Conservation (phyloP, 1,140 invertebrate genomes). For the Zaprionus inermis region DNA sequence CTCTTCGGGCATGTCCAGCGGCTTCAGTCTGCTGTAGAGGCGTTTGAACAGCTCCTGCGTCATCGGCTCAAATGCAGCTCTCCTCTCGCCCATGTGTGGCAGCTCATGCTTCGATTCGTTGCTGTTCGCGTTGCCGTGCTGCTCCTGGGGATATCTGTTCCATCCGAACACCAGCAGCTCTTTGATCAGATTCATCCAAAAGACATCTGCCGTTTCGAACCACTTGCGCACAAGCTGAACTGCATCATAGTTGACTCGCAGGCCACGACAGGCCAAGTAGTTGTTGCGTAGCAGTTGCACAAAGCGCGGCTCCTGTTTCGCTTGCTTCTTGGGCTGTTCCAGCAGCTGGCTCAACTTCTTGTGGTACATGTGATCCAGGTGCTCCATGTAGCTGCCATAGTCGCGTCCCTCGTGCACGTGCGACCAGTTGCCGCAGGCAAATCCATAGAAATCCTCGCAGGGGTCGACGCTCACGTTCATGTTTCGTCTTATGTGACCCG, state of each 20-base stretch:
- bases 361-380: conserved; percentile 50
- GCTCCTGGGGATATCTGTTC: no score
- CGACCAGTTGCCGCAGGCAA: conserved; percentile 58
- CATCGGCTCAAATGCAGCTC: not conserved
- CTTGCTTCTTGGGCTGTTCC: not conserved
- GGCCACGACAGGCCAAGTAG: conserved; percentile 45
- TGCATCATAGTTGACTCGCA: not conserved
- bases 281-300: conserved; percentile 33
- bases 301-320: conserved; percentile 7
- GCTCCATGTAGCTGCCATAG: conserved; percentile 27
- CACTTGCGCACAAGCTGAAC: conserved; percentile 13
- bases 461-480: conserved; percentile 14
- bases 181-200: no score
- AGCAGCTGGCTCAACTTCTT: conserved; percentile 30
- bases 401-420: not conserved
- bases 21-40: conserved; percentile 4
- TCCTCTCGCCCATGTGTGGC: not conserved
- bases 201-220: no score
- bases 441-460: conserved; percentile 50
- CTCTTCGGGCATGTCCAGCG: not conserved
- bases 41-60: not conserved
- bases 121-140: no score
- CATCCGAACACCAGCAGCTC: no score
- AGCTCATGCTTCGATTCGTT: no score
- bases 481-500: conserved; percentile 15